Evolutionary conservation across 2,113 vertebrate genomes (phyloP).

Genomic region (Eptesicus fuscus): DNA sequence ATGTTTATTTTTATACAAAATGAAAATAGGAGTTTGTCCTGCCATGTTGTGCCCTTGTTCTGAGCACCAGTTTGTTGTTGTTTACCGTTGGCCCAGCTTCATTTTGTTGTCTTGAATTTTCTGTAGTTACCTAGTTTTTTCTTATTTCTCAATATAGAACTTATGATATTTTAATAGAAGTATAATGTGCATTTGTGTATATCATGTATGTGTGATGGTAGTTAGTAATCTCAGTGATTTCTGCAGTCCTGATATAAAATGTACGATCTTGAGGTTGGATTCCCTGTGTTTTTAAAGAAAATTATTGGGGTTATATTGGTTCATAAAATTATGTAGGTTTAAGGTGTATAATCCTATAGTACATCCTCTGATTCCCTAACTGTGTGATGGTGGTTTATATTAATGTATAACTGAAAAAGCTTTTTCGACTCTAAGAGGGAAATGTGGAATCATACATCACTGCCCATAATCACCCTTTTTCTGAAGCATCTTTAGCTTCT

Average conservation of each 20-base stretch:
- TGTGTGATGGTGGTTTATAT: constrained; percentile 1
- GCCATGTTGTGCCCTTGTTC: not conserved
- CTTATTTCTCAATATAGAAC: not conserved
- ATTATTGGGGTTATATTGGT: not conserved
- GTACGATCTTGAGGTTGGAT: not conserved
- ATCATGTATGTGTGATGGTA: not conserved
- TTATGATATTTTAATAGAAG: not conserved
- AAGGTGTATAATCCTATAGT: not conserved
- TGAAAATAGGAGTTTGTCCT: not conserved
- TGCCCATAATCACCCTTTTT: not conserved
- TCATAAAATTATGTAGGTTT: not conserved
- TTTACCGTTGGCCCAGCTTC: not conserved
- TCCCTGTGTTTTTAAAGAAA: not conserved
- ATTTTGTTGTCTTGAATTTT: not conserved
- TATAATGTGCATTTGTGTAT: not conserved
- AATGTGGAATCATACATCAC: not conserved
- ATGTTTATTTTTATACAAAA: constrained; percentile 16
- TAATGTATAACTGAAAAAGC: not conserved
- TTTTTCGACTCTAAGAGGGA: constrained; percentile 7
- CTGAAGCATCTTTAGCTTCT: constrained; percentile 10
- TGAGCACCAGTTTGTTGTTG: not conserved
- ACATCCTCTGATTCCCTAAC: not conserved
- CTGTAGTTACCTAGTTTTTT: not conserved
- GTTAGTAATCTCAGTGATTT: not conserved
- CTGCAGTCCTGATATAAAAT: not conserved